Evolutionary conservation across 2,888 invertebrate genomes (phyloP).

Genomic region (Theristus sp.): DNA sequence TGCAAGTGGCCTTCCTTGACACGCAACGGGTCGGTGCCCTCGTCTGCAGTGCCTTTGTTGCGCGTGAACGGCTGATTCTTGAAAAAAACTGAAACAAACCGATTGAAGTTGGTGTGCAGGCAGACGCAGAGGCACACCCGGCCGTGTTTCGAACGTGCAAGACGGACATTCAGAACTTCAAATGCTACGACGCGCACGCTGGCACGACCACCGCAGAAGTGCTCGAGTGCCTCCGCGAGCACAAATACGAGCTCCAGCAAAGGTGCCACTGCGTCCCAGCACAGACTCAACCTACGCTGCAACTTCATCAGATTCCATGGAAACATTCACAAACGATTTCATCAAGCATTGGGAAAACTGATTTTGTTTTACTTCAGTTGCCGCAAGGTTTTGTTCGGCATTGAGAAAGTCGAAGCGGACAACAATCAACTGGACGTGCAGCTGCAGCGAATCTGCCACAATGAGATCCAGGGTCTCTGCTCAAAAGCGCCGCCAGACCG

Average conservation of each 20-base stretch:
- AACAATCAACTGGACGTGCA: constrained; percentile 29
- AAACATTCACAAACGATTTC: no score
- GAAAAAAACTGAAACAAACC: no score
- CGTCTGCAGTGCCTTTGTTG: no score
- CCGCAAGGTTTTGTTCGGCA: constrained; percentile 31
- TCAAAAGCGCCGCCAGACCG: neutral
- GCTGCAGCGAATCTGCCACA: constrained; percentile 13
- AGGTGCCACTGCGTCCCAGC: no score
- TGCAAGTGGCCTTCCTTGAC: constrained; percentile 72
- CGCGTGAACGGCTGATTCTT: no score
- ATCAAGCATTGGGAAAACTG: no score
- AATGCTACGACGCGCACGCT: neutral
- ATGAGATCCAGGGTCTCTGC: constrained; percentile 2
- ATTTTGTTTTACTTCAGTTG: constrained; percentile 19
- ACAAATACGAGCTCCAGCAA: neutral
- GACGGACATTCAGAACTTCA: constrained; percentile 2
- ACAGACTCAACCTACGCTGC: no score
- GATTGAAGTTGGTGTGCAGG: no score
- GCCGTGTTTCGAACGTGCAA: constrained; percentile 2
- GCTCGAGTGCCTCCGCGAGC: neutral
- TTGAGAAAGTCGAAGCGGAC: constrained; percentile 31
- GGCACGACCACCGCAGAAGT: neutral
- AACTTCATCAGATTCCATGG: no score
- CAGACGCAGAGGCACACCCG: neutral
- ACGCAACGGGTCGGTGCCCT: constrained; percentile 34